Evolutionary conservation across 2,888 invertebrate genomes (phyloP).

Genomic region (Ophion ventricosus): DNA sequence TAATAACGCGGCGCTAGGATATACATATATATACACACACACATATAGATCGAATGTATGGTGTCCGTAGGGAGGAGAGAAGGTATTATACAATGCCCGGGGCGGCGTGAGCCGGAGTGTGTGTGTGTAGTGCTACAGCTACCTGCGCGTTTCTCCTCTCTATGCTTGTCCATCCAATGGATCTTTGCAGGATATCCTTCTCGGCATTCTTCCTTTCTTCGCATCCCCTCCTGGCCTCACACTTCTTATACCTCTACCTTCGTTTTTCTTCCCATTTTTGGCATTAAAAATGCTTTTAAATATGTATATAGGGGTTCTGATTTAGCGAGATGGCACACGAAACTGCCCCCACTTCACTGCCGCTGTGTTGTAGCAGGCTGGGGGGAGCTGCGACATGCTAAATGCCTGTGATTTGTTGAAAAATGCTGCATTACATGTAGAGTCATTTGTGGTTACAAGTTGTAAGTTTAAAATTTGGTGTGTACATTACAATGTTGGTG

Average conservation of each 20-base stretch:
- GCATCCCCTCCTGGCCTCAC: neutral
- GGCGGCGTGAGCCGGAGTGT: slow-evolving; percentile 43
- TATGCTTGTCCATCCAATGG: slow-evolving; percentile 48
- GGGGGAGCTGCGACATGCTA: too few relatives aligned
- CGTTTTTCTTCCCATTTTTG: neutral
- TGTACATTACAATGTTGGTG: too few relatives aligned
- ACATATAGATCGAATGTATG: neutral
- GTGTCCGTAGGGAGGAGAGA: slow-evolving; percentile 37
- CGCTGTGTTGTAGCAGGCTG: too few relatives aligned
- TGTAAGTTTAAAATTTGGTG: too few relatives aligned
- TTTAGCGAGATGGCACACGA: too few relatives aligned
- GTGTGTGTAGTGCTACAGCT: slow-evolving; percentile 45
- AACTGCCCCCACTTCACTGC: too few relatives aligned
- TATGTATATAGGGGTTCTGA: too few relatives aligned
- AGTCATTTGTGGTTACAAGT: too few relatives aligned
- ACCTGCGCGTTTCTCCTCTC: slow-evolving; percentile 47
- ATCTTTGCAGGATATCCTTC: slow-evolving; percentile 50
- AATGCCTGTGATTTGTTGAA: too few relatives aligned
- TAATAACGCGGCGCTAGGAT: slow-evolving; percentile 76
- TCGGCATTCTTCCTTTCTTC: slow-evolving; percentile 23
- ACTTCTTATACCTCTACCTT: neutral
- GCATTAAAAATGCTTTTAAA: too few relatives aligned
- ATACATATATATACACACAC: neutral
- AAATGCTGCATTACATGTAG: too few relatives aligned
- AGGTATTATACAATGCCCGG: slow-evolving; percentile 45